phyloP scores from a whole-genome alignment of 2,888 invertebrate species.

The Drosophila ustulata region DNA sequence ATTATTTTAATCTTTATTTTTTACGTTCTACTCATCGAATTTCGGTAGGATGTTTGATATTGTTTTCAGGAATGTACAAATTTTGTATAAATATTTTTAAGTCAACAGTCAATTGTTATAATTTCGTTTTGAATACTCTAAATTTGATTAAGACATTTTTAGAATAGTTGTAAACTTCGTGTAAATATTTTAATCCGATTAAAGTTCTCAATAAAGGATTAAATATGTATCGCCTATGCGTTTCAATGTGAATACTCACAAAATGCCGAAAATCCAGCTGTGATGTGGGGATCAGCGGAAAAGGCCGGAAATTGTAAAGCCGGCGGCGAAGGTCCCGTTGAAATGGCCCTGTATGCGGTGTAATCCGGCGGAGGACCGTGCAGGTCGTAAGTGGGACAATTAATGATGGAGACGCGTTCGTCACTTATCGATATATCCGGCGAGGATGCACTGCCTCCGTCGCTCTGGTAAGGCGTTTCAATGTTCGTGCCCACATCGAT shows the following conservation, averaged over 20 bases:
- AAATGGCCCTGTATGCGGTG: constrained; percentile 34
- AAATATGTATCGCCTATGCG: background rate
- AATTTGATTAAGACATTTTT: background rate
- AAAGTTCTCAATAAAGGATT: background rate
- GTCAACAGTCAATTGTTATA: background rate
- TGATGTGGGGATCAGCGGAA: constrained; percentile 81
- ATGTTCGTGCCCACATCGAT: constrained; percentile 70
- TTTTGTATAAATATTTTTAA: background rate
- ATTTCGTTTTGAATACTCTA: background rate
- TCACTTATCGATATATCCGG: constrained; percentile 83
- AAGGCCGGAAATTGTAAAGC: constrained; percentile 77
- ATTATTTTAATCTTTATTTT: no score
- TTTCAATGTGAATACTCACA: constrained; percentile 74
- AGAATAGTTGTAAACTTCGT: background rate
- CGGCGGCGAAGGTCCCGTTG: constrained; percentile 42
- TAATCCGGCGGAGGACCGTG: constrained; percentile 58
- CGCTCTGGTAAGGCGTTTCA: constrained; percentile 82
- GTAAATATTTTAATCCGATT: background rate
- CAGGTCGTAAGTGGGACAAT: constrained; percentile 63
- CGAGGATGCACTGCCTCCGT: constrained; percentile 82
- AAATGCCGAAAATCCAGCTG: constrained; percentile 84
- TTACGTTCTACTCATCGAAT: background rate
- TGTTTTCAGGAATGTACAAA: background rate
- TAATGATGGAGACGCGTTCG: constrained; percentile 67
- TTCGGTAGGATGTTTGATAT: background rate